phyloP scores from a whole-genome alignment of 2,888 invertebrate genomes.

The Aricia artaxerxes region DNA sequence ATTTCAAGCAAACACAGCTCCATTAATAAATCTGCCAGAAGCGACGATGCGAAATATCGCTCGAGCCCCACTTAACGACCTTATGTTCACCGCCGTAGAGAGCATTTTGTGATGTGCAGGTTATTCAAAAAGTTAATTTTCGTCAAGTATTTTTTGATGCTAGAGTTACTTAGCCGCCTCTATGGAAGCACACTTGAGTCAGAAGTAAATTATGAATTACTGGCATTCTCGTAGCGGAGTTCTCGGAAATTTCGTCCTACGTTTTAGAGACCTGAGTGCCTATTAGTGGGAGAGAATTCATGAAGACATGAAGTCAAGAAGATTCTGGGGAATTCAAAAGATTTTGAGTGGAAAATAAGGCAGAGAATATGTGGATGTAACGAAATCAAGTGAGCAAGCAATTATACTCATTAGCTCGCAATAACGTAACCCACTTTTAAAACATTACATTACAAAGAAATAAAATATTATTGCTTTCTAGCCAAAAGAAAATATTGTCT shows the following conservation, averaged over 20 bases:
- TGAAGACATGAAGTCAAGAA: neutral
- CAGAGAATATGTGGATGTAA: neutral
- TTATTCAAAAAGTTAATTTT: constrained; percentile 14
- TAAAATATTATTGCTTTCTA: neutral
- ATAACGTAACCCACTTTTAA: neutral
- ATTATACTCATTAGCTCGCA: neutral
- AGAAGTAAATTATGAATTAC: constrained; percentile 1
- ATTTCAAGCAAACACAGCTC: constrained; percentile 27
- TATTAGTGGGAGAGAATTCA: neutral
- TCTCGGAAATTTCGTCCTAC: neutral
- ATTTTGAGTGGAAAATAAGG: neutral
- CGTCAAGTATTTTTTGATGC: neutral
- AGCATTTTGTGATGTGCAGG: neutral
- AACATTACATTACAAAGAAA: neutral
- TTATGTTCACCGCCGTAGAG: neutral
- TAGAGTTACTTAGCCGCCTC: neutral
- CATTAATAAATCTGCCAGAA: constrained; percentile 43
- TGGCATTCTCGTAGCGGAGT: neutral
- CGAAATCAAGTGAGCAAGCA: neutral
- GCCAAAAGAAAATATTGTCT: no score
- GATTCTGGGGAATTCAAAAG: neutral
- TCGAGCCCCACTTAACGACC: constrained; percentile 9
- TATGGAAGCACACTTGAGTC: neutral
- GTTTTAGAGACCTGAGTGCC: neutral
- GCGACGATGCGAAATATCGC: constrained; percentile 34